Percentiles rank a stretch among this genome's conserved stretches.
These are phyloP conservation scores for Oreochromis mossambicus DNA, from an alignment of 2,797 vertebrate species.

Conservation along the genomic window DNA sequence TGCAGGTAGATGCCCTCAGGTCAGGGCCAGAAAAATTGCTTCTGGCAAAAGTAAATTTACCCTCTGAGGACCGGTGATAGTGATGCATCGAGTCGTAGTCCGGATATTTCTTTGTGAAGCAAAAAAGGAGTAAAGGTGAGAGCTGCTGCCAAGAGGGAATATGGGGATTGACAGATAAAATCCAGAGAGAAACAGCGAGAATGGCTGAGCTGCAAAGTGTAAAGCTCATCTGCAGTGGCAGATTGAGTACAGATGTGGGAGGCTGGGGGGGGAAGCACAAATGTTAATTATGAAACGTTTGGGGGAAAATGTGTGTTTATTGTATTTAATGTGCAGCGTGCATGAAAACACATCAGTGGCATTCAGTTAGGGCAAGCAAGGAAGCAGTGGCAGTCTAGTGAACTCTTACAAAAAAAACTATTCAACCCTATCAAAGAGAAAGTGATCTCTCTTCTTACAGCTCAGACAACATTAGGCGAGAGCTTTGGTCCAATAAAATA, in stretches of 20 bases:
- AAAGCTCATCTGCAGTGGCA: constrained; percentile 1
- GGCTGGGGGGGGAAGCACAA: neutral
- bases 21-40: neutral
- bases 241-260: neutral
- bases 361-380: neutral
- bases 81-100: neutral
- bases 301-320: neutral
- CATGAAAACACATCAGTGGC: neutral
- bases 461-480: neutral
- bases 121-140: neutral
- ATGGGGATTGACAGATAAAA: neutral
- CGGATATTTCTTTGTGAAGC: neutral
- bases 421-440: neutral
- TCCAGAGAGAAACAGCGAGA: neutral
- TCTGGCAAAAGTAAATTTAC: neutral
- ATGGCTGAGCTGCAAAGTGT: neutral
- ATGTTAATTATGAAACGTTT: constrained; percentile 7
- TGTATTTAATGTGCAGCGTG: neutral
- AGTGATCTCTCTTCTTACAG: neutral
- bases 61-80: neutral
- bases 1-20: neutral
- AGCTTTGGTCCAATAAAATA: neutral
- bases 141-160: neutral
- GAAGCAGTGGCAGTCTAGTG: neutral
- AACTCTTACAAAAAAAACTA: neutral